Evolutionary conservation across 2,888 invertebrate genomes (phyloP), one percentile per base, ranked within the genome.

Genomic region (Cheilosia impressa): DNA sequence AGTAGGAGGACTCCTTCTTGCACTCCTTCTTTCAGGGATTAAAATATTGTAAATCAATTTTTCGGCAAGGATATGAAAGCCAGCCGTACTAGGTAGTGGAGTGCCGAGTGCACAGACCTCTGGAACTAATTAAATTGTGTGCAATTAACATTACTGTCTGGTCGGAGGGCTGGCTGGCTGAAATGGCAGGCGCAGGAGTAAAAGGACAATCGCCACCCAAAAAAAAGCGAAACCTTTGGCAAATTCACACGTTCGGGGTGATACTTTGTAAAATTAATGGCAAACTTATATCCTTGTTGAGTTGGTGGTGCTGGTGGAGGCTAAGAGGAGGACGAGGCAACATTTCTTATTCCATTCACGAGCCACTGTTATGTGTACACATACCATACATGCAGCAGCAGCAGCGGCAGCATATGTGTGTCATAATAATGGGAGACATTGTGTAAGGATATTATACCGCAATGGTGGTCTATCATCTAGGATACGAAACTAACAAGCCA

Each of bases 1-100:
- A 22, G 2, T 2, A 22, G 4, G 63, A 6, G 22, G 47, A 19
- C 19, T 58, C 38, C 47, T 57, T 27, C 24, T 57, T 57, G 62
- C 63, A 73, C 38, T 55, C 57, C 62, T 68, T 57, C 50, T 68
- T 73, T 45, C 43, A 45, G 41, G 85, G 81, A 85, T 85, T 85
- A 85, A 85, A 85, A 85, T 85, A 85, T 85, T 85, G 85, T 85
- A 85, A 85, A 85, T 85, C 85, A 85, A 85, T 85, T 85, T 85
- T 85, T 85, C 76, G 81, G 68, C 71, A 81, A 72, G 76, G 71
- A 85, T 80, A 76, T 75, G 84, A 79, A 78, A 78, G 65, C 55
- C 81, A 65, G 55, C 76, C 71, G 15, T 43, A 22, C 38, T 10
- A 22, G 19, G 13, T 17, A 34, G 19, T 57, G 22, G 66, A 57